Evolutionary conservation across 2,888 invertebrate genomes (phyloP).

Genomic region (Protodeltote pygarga): DNA sequence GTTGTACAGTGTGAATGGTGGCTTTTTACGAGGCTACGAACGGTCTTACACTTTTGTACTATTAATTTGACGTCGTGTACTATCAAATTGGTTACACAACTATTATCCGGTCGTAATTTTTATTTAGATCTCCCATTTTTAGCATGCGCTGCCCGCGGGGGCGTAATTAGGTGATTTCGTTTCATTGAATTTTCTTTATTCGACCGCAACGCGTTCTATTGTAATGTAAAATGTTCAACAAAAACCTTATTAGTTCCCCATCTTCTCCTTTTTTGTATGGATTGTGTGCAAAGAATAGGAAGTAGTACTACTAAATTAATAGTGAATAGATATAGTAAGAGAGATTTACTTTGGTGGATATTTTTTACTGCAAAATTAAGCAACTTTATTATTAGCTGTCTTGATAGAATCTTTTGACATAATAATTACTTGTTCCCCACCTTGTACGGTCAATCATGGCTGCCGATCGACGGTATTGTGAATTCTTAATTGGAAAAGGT

Average conservation of each 20-base stretch:
- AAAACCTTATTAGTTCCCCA: not conserved
- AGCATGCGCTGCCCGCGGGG: slow-evolving; percentile 19
- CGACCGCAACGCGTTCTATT: not conserved
- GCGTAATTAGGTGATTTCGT: slow-evolving; percentile 20
- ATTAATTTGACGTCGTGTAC: slow-evolving; percentile 62
- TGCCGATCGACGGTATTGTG: no score
- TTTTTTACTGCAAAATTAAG: no score
- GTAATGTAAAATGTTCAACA: not conserved
- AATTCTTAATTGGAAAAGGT: no score
- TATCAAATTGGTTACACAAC: slow-evolving; percentile 54
- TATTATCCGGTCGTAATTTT: slow-evolving; percentile 41
- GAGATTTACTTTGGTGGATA: slow-evolving; percentile 6
- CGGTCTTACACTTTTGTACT: slow-evolving; percentile 63
- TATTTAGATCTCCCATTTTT: slow-evolving; percentile 48
- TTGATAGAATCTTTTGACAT: no score
- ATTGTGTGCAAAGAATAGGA: not conserved
- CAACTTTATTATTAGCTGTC: no score
- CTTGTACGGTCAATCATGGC: no score
- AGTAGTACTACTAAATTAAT: no score
- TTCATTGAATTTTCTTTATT: slow-evolving; percentile 9
- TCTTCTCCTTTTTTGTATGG: not conserved
- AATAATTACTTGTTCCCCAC: no score
- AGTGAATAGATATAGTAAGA: not conserved
- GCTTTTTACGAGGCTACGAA: slow-evolving; percentile 73
- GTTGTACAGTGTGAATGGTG: slow-evolving; percentile 72